phyloP scores from a whole-genome alignment of 2,797 vertebrate genomes.

The Chrosomus eos region DNA sequence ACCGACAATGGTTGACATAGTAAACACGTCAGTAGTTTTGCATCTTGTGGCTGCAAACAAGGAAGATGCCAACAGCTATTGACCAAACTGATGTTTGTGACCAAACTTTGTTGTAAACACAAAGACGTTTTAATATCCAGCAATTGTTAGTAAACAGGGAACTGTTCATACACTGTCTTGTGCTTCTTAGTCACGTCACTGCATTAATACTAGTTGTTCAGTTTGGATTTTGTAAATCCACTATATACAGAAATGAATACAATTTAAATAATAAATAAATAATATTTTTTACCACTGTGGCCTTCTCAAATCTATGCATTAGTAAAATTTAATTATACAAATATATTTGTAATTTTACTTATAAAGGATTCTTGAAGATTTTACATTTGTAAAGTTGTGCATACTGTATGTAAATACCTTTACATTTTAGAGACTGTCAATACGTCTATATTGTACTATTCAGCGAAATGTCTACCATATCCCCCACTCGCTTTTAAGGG shows the following conservation, averaged over 20 bases:
- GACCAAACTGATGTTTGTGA: background rate
- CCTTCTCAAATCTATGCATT: background rate
- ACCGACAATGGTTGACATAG: background rate
- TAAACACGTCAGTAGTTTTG: background rate
- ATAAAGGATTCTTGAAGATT: too few relatives aligned
- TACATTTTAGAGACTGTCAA: background rate
- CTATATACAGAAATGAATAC: too few relatives aligned
- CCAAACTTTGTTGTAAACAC: too few relatives aligned
- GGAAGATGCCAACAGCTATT: background rate
- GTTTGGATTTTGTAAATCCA: too few relatives aligned
- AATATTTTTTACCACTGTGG: background rate
- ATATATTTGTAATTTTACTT: background rate
- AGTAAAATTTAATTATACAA: background rate
- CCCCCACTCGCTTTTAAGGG: too few relatives aligned
- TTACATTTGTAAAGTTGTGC: background rate
- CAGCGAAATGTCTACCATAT: too few relatives aligned
- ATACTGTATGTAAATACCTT: background rate
- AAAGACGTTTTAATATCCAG: background rate
- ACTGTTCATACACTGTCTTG: background rate
- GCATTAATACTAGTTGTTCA: background rate
- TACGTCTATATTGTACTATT: background rate
- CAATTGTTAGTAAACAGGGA: background rate
- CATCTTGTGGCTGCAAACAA: background rate
- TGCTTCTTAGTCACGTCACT: background rate
- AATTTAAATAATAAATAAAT: too few relatives aligned